Conservation (phyloP, 2,888 invertebrate genomes). For the Tinea pellionella region DNA sequence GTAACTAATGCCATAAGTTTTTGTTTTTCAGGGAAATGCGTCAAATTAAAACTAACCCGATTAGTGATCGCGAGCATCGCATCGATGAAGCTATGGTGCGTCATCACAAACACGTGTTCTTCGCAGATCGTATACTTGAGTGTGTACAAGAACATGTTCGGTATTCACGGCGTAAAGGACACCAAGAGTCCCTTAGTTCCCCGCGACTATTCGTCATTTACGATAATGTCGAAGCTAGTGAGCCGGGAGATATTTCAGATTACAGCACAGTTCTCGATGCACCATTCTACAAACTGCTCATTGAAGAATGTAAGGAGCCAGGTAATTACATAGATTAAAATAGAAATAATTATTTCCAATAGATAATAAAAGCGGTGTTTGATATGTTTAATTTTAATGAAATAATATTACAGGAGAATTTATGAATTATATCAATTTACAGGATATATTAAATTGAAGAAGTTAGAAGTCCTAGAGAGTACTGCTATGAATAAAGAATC, state of each 20-base stretch:
- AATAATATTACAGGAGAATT: background rate
- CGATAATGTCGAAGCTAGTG: conserved; percentile 78
- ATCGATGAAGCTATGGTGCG: conserved; percentile 65
- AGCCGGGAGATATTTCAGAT: conserved; percentile 71
- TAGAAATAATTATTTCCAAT: background rate
- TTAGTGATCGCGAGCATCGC: conserved; percentile 53
- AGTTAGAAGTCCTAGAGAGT: conserved; percentile 61
- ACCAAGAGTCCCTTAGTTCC: conserved; percentile 68
- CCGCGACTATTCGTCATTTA: conserved; percentile 77
- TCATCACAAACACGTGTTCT: conserved; percentile 72
- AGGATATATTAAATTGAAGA: conserved; percentile 71
- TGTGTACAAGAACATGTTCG: conserved; percentile 72
- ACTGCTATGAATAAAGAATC: conserved; percentile 37
- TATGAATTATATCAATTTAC: conserved; percentile 23
- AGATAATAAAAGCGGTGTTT: background rate
- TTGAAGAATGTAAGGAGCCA: conserved; percentile 64
- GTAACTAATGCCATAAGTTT: too few relatives aligned
- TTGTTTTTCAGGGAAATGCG: conserved; percentile 63
- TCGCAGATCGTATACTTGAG: conserved; percentile 78
- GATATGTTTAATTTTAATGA: background rate
- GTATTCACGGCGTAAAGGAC: conserved; percentile 48
- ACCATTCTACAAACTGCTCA: conserved; percentile 72
- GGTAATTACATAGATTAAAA: conserved; percentile 30
- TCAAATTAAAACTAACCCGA: conserved; percentile 57
- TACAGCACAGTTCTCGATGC: conserved; percentile 71